These are phyloP conservation scores for Stegodyphus dumicola DNA, from an alignment of 1,140 invertebrate species.

Conservation along the genomic window DNA sequence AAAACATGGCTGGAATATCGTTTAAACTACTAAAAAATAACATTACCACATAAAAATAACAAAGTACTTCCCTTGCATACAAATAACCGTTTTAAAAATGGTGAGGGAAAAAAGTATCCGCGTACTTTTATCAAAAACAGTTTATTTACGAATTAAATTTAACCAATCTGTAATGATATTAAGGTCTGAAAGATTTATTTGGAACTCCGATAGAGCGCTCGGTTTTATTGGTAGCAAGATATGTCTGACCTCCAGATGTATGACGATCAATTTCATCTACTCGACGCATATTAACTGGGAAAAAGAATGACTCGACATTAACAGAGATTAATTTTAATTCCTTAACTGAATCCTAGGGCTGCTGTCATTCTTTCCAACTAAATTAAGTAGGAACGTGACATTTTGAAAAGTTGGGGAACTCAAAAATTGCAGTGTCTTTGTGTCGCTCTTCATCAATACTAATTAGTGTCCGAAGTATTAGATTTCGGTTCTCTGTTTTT, in stretches of 20 bases:
- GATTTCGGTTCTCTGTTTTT: constrained; percentile 4
- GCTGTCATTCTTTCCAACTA: not conserved
- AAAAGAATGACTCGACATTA: not conserved
- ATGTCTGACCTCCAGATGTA: not conserved
- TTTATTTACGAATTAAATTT: too few species aligned
- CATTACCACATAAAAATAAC: too few species aligned
- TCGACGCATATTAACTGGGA: not conserved
- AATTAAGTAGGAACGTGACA: constrained; percentile 23
- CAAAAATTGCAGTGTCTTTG: not conserved
- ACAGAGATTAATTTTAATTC: constrained; percentile 10
- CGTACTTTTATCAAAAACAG: too few species aligned
- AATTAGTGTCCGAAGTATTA: constrained; percentile 40
- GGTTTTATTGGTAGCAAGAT: not conserved
- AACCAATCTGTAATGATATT: too few species aligned
- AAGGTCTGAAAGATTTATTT: too few species aligned
- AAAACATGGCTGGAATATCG: too few species aligned
- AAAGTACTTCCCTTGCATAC: too few species aligned
- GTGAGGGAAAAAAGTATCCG: too few species aligned
- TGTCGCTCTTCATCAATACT: constrained; percentile 22
- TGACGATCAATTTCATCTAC: not conserved
- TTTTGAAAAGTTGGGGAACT: constrained; percentile 23
- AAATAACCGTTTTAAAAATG: too few species aligned
- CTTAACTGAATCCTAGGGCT: not conserved
- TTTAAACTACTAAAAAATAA: too few species aligned
- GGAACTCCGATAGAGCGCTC: too few species aligned